Conservation (phyloP, 2,113 vertebrate genomes). For the Vicugna pacos region DNA sequence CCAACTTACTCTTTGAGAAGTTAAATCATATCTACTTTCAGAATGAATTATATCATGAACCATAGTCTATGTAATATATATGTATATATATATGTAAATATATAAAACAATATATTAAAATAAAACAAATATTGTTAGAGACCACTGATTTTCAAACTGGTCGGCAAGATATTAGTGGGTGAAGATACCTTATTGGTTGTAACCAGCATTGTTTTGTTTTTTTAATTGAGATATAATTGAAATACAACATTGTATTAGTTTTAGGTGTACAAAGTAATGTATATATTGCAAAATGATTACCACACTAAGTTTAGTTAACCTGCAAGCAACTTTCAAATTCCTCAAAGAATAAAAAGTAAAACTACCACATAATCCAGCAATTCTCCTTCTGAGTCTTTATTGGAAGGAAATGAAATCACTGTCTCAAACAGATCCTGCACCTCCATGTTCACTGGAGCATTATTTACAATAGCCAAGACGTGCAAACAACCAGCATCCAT, state of each 20-base stretch:
- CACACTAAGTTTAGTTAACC: neutral
- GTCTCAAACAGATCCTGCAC: neutral
- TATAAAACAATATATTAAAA: neutral
- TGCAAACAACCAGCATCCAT: neutral
- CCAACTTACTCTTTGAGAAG: neutral
- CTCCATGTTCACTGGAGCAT: neutral
- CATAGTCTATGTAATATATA: neutral
- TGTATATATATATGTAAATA: neutral
- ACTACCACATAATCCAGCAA: neutral
- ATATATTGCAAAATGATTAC: neutral
- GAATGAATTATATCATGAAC: neutral
- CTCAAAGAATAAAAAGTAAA: neutral
- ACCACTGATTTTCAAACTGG: neutral
- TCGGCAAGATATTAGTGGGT: neutral
- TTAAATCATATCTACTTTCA: conserved; percentile 2
- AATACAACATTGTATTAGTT: neutral
- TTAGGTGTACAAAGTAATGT: neutral
- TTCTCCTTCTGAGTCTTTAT: neutral
- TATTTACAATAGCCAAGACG: neutral
- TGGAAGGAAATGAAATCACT: neutral
- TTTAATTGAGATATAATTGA: neutral
- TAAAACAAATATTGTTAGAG: neutral
- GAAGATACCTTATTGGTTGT: neutral
- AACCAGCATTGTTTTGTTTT: neutral
- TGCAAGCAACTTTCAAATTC: neutral